phyloP scores from a whole-genome alignment of 2,113 vertebrate species.

The Leptosomus discolor region DNA sequence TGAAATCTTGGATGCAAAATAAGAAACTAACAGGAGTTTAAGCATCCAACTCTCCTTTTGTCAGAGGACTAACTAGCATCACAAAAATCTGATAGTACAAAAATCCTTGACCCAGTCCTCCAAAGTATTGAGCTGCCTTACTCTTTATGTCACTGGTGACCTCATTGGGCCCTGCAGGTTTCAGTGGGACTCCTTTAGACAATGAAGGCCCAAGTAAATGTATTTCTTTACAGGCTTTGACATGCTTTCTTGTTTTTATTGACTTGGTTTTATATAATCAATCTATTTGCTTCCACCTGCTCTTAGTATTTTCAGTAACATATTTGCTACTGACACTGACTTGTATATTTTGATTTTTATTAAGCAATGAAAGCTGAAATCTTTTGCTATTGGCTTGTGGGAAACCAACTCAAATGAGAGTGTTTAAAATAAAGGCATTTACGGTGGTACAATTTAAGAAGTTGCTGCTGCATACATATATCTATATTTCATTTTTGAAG shows the following conservation, averaged over 20 bases:
- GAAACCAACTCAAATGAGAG: neutral
- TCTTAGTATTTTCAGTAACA: neutral
- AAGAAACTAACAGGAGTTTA: neutral
- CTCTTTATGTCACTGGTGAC: neutral
- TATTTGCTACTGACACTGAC: neutral
- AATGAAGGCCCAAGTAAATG: neutral
- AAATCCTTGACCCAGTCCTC: neutral
- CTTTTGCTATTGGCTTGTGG: accelerated
- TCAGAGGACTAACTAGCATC: neutral
- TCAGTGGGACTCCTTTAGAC: neutral
- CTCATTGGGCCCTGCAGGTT: neutral
- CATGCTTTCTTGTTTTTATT: neutral
- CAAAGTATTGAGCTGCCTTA: neutral
- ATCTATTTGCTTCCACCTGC: neutral
- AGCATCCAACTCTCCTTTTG: neutral
- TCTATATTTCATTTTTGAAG: neutral
- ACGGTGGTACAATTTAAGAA: neutral
- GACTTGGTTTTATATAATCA: neutral
- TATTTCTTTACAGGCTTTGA: neutral
- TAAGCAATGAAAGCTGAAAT: neutral
- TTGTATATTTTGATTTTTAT: neutral
- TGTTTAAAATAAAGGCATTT: neutral
- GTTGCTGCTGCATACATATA: neutral
- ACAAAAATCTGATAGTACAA: neutral
- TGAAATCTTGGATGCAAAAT: neutral